These are phyloP conservation scores for Genyomyrus donnyi DNA, from an alignment of 2,113 vertebrate genomes.

Conservation along the genomic window DNA sequence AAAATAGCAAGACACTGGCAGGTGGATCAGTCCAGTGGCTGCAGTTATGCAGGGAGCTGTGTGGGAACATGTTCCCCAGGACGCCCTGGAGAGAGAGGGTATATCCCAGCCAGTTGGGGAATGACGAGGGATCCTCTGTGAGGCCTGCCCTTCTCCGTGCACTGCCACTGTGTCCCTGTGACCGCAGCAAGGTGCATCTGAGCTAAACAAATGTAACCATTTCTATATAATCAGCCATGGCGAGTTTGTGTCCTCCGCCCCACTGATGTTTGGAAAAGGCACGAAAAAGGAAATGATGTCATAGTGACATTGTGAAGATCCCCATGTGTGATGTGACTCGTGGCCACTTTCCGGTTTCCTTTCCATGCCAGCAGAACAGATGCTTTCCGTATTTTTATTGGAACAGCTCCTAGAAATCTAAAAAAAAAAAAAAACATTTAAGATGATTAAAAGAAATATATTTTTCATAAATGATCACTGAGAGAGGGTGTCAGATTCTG, in stretches of 20 bases:
- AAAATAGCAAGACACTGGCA: neutral
- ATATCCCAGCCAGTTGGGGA: neutral
- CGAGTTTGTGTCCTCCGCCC: neutral
- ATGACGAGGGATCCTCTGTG: neutral
- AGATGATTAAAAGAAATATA: neutral
- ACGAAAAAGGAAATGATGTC: neutral
- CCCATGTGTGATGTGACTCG: neutral
- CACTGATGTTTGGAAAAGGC: neutral
- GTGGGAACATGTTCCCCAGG: neutral
- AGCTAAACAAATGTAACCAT: neutral
- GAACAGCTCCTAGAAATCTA: neutral
- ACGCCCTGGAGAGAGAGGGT: neutral
- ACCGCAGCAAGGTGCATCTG: neutral
- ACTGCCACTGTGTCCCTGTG: neutral
- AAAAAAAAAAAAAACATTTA: neutral
- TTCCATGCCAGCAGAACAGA: neutral
- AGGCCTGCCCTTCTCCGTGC: neutral
- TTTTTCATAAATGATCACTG: neutral
- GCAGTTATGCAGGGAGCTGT: neutral
- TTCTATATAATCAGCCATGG: neutral
- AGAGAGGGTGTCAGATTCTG: neutral
- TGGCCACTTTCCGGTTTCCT: neutral
- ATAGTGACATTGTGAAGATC: neutral
- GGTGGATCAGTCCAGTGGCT: neutral
- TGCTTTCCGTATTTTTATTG: neutral